phyloP scores from a whole-genome alignment of 2,797 vertebrate genomes.

The Microctenopoma stevenorrisi region DNA sequence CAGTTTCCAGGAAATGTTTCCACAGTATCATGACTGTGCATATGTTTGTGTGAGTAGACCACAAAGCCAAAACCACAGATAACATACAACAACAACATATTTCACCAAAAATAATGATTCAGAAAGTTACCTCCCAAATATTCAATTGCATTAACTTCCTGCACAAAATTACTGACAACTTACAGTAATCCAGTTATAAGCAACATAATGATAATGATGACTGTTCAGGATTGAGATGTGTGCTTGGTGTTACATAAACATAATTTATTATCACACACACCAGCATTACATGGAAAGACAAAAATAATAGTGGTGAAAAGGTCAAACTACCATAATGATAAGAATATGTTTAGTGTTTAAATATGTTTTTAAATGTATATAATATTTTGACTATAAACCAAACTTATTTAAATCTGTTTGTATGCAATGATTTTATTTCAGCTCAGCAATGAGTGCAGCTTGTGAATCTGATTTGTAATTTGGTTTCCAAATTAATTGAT shows the following conservation, averaged over 20 bases:
- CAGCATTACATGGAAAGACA: background rate
- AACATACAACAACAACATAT: constrained; percentile 11
- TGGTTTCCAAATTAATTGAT: no score
- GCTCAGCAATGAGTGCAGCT: no score
- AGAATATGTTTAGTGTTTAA: background rate
- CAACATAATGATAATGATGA: background rate
- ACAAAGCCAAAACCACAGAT: constrained; percentile 33
- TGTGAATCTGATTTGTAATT: no score
- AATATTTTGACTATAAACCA: constrained; percentile 5
- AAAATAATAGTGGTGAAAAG: background rate
- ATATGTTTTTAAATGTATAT: background rate
- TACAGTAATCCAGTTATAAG: background rate
- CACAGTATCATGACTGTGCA: constrained; percentile 31
- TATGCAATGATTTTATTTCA: no score
- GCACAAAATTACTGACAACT: constrained; percentile 18
- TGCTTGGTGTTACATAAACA: background rate
- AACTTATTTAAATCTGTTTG: background rate
- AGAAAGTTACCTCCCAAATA: constrained; percentile 1
- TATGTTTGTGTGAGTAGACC: constrained; percentile 36
- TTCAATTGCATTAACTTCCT: background rate
- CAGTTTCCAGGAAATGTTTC: constrained; percentile 58
- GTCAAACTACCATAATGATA: background rate
- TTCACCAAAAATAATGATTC: constrained; percentile 42
- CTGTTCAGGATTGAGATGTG: background rate
- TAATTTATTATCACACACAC: constrained; percentile 2